Base-by-base conservation (phyloP, 2,888 invertebrate species). In the Plebejus anna region DNA sequence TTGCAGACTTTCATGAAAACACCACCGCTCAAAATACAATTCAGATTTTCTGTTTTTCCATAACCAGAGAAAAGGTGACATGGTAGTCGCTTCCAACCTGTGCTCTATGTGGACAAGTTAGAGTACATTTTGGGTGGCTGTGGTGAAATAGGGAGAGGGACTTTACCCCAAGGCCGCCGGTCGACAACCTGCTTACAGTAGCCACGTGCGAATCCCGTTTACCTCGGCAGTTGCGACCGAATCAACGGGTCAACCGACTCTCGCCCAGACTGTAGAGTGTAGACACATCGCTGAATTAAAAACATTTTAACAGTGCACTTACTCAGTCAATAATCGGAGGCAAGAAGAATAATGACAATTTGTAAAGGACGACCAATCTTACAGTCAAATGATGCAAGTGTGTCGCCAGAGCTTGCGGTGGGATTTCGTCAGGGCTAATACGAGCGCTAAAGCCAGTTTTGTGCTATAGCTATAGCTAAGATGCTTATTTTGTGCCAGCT, bases 121-220 rank as follows among this genome's bases (percentile, higher is more conserved):
- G 47, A 61, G 76, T 76, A 32, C 38, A 76, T 72, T 76, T 76
- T 72, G 28, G 32, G 66, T 36, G 13, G 32, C 59, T 47, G 72
- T 28, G 42, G 38, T 22, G 47, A 38, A n/a, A 32, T 59, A 42
- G 59, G 47, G 76, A 70, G 82, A 86, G 88, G 87, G 88, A 85
- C 86, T 87, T 85, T 82, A 87, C 82, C 83, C 84, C 90, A 91
- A 92, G 90, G 91, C 87, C 89, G 87, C 80, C 84, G 92, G 91
- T 91, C 91, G 90, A 88, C 90, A 91, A 91, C 91, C 91, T 86
- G 87, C 82, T 83, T 81, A 82, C 84, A 83, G 85, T 83, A 83
- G 84, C 88, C 90, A 89, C 90, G 90, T 89, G 90, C 88, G 87
- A 87, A 90, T 89, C 89, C 86, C 87, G 88, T 87, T 90, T 84